Conservation (phyloP, 2,113 vertebrate genomes). For the Myanophis thanlyinensis region DNA sequence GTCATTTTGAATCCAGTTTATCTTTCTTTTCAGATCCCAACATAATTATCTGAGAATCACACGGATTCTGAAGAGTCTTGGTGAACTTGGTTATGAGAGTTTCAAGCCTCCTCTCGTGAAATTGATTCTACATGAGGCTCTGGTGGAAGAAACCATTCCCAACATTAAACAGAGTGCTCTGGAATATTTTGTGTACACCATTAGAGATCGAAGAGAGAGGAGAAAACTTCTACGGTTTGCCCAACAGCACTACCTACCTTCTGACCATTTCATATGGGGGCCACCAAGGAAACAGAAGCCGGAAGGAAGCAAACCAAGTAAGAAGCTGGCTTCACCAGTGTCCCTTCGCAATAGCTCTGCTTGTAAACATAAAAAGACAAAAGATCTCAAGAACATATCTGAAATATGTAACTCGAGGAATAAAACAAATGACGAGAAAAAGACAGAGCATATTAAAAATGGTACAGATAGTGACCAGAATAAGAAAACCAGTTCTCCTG, state of each 20-base stretch:
- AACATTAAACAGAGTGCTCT: conserved; percentile 94
- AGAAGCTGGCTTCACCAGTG: conserved; percentile 58
- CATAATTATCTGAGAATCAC: conserved; percentile 99
- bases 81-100: conserved; percentile 93
- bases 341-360: conserved; percentile 51
- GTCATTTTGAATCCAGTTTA: conserved; percentile 13
- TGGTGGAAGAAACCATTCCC: conserved; percentile 85
- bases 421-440: conserved; percentile 65
- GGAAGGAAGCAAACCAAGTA: conserved; percentile 63
- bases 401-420: conserved; percentile 38
- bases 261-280: conserved; percentile 95
- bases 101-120: conserved; percentile 92
- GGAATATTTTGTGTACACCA: conserved; percentile 96
- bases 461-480: conserved; percentile 38
- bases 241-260: conserved; percentile 83
- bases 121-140: conserved; percentile 89
- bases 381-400: conserved; percentile 49
- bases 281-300: conserved; percentile 74
- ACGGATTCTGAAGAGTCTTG: conserved; percentile 95
- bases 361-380: conserved; percentile 65
- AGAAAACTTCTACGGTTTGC: conserved; percentile 89
- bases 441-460: conserved; percentile 52
- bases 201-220: conserved; percentile 85
- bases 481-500: conserved; percentile 30
- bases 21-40: conserved; percentile 81